Base-by-base conservation (phyloP, 1,140 invertebrate species). In the Galendromus occidentalis region DNA sequence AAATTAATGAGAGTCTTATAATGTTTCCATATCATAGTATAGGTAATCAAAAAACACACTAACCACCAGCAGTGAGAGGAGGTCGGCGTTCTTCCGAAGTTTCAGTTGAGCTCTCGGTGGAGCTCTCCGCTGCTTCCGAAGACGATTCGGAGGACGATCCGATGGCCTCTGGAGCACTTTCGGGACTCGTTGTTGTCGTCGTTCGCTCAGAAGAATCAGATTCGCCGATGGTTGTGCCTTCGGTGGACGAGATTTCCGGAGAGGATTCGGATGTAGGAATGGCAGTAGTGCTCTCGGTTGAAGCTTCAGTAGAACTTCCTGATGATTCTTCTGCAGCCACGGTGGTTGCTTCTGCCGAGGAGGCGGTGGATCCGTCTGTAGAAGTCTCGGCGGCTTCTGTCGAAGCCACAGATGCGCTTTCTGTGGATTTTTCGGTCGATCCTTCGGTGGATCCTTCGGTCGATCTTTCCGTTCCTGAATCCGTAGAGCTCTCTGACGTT, bases 391-490 rank as follows among this genome's bases (percentile, higher is more conserved):
- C 25, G 28, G n/a, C 66, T 9, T 66, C 41, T 30, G 47, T 33
- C 25, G 69, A 65, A 25, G 64, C 73, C 66, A 39, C 9, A 25
- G 66, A 55, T 44, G 65, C n/a, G 45, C 39, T 7, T 72, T 69
- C 29, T 66, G 64, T n/a, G 72, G 73, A 18, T 72, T 68, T 18
- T 74, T 64, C 18, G 28, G 51, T 63, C 30, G 65, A 33, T 47
- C 29, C 30, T 33, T 39, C 18, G 7, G 51, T 59, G n/a, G 22
- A 33, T 33, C 14, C 12, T 59, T 33, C 25, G 25, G 51, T 59
- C 25, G 45, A 47, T 22, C 18, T 14, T 47, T 22, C 45, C 14
- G 45, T 47, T 7, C 5, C 4, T 5, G 14, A 4, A 6, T 47
- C 45, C 25, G 45, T 47, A 28, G 25, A 47, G 18, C 18, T 14